Conservation (phyloP, 1,140 invertebrate genomes). For the Coenobita brevimanus region DNA sequence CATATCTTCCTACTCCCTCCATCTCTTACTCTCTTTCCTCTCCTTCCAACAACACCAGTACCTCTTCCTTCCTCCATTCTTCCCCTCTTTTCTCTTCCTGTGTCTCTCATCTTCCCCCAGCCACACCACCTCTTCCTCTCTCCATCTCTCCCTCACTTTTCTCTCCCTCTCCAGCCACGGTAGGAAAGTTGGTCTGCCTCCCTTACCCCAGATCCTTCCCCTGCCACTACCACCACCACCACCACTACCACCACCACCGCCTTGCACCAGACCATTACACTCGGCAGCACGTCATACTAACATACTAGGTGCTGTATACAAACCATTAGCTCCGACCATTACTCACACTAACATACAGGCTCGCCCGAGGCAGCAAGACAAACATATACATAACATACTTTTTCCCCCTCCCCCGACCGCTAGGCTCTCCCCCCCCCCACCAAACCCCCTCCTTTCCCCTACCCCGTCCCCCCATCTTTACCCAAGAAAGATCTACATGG, state of each 20-base stretch:
- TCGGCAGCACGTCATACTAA: conserved; percentile 47
- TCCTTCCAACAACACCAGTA: not conserved
- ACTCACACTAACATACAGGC: conserved; percentile 51
- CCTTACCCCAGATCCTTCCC: too few species aligned
- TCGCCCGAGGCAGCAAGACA: conserved; percentile 49
- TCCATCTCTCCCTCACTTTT: not conserved
- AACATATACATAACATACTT: conserved; percentile 53
- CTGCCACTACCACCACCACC: not conserved
- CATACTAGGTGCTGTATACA: conserved; percentile 57
- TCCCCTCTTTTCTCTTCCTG: not conserved
- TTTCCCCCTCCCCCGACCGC: conserved; percentile 12
- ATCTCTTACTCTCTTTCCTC: not conserved
- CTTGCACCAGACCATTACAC: conserved; percentile 49
- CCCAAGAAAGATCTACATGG: conserved; percentile 35
- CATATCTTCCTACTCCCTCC: not conserved
- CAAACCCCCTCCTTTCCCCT: not conserved
- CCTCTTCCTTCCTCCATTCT: not conserved
- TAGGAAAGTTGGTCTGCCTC: not conserved
- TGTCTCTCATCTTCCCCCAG: not conserved
- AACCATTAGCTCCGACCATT: conserved; percentile 53
- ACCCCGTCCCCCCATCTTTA: too few species aligned
- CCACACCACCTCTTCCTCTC: not conserved
- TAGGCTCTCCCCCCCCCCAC: not conserved
- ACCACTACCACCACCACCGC: conserved; percentile 4
- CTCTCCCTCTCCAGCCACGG: not conserved